Evolutionary conservation across 2,888 invertebrate genomes (phyloP), one percentile per base, ranked within the genome.

Genomic region (Eubasilissa splendida): DNA sequence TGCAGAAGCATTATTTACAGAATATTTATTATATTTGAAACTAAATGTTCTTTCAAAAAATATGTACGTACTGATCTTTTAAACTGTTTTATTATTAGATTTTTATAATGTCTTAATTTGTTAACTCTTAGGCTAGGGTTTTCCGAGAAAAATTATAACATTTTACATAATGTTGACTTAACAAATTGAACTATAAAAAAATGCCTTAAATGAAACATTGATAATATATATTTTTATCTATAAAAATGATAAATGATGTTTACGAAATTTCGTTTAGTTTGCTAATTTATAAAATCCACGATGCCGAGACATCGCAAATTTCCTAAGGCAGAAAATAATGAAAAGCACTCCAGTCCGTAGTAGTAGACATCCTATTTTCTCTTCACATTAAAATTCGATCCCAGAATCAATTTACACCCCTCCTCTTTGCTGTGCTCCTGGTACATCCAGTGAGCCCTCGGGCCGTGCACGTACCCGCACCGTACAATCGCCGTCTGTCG

Each of bases 381-480:
- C 70, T 73, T 73, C 56, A 58, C 71, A 73, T 73, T 73, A 73
- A 54, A 73, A 56, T 73, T 73, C 71, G 71, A 73, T 73, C 71
- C 71, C 58, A 73, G 58, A 73, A 73, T 73, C 71, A 73, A 73
- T 73, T 73, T 73, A 58, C 71, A 58, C 71, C 71, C 71, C 71
- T 73, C 71, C 56, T 56, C 58, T 70, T 53, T 42, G 52, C 70
- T 70, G 52, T 54, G 52, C 70, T 70, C 70, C 70, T n/a, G 70
- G 70, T 70, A 70, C 70, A 70, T 70, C 52, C 52, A 52, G 50
- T 53, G 52, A 70, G 70, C 70, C 71, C 71, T n/a, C 56, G 42
- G 56, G 71, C 71, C 3, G 2, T 42, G 56, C n/a, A 58, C 71
- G 56, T 73, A 56, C 50, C 33, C 9, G 50, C 42, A 7, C 58